Conservation (phyloP, 2,797 vertebrate genomes). For the Mormyrops boulengeri region DNA sequence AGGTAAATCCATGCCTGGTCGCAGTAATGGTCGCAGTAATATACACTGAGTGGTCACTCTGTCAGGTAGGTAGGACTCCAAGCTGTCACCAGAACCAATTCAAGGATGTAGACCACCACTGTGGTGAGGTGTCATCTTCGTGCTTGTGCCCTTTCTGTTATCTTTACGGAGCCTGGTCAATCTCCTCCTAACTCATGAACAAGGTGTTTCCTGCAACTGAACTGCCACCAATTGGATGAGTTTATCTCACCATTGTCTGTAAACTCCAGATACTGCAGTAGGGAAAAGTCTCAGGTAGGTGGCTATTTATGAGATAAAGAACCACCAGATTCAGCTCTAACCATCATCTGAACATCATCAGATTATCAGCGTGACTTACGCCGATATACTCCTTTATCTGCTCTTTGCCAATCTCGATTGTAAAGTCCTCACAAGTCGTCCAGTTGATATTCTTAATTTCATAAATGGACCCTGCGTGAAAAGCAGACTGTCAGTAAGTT, state of each 20-base stretch:
- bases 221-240: neutral
- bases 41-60: neutral
- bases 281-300: neutral
- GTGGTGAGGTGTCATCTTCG: neutral
- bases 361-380: constrained; percentile 47
- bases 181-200: neutral
- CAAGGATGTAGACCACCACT: neutral
- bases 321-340: neutral
- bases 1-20: neutral
- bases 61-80: neutral
- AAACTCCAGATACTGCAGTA: neutral
- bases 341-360: neutral
- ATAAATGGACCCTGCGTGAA: neutral
- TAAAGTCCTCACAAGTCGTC: constrained; percentile 63
- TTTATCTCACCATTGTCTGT: neutral
- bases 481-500: neutral
- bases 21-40: neutral
- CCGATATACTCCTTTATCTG: constrained; percentile 67
- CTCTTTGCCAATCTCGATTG: constrained; percentile 51
- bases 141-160: neutral
- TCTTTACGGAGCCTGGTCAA: neutral
- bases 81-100: neutral
- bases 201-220: neutral
- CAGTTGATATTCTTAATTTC: constrained; percentile 51
- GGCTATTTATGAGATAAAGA: neutral